phyloP scores from a whole-genome alignment of 2,113 vertebrate genomes.

The Mungos mungo region DNA sequence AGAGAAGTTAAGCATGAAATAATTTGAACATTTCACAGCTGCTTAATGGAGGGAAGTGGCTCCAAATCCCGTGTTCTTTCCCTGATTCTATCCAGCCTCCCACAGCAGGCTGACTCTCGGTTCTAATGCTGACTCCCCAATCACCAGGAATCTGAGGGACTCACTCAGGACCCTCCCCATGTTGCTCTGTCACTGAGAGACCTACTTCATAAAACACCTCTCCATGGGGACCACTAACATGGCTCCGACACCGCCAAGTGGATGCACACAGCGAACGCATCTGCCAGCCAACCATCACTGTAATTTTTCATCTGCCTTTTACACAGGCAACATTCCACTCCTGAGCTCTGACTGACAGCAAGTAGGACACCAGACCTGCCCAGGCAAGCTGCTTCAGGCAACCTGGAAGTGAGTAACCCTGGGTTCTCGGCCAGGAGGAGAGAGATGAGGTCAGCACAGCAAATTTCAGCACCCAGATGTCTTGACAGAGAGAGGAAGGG shows the following conservation, averaged over 20 bases:
- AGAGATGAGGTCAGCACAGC: neutral
- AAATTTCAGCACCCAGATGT: neutral
- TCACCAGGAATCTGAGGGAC: neutral
- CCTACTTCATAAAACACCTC: neutral
- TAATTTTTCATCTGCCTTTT: neutral
- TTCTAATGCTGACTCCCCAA: neutral
- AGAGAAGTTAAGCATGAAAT: neutral
- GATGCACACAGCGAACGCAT: neutral
- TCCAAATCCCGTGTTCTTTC: neutral
- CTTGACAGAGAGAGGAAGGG: neutral
- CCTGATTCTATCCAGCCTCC: neutral
- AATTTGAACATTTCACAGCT: neutral
- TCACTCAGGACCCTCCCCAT: neutral
- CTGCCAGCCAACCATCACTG: neutral
- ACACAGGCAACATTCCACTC: neutral
- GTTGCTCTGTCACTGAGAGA: neutral
- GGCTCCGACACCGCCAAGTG: neutral
- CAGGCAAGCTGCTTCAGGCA: neutral
- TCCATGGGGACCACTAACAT: neutral
- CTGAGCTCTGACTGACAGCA: neutral
- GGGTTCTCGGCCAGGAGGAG: neutral
- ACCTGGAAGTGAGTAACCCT: neutral
- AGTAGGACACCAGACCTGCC: neutral
- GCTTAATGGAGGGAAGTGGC: too few relatives aligned
- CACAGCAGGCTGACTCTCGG: neutral